phyloP scores from a whole-genome alignment of 2,888 invertebrate genomes.

The Athalia rosae region DNA sequence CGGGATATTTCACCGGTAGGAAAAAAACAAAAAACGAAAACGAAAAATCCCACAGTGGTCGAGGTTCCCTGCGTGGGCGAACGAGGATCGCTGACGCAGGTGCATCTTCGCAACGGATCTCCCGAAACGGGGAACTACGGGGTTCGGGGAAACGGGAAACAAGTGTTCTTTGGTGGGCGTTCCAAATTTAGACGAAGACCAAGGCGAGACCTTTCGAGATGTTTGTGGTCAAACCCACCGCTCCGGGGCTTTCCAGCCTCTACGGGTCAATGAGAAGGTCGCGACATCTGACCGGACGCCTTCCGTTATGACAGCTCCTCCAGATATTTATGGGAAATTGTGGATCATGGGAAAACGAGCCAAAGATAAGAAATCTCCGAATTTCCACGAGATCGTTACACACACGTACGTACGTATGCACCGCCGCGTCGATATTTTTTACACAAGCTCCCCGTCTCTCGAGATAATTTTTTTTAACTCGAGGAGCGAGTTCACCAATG shows the following conservation, averaged over 20 bases:
- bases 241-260: conserved; percentile 49
- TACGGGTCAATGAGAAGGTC: conserved; percentile 69
- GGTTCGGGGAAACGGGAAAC: conserved; percentile 48
- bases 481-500: too few relatives aligned
- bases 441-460: too few relatives aligned
- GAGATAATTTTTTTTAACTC: background rate
- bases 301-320: conserved; percentile 68
- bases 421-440: too few relatives aligned
- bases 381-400: conserved; percentile 31
- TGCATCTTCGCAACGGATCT: conserved; percentile 60
- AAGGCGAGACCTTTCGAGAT: conserved; percentile 58
- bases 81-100: conserved; percentile 59
- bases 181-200: conserved; percentile 63
- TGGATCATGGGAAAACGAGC: conserved; percentile 63
- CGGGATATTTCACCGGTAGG: conserved; percentile 3
- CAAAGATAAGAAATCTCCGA: conserved; percentile 38
- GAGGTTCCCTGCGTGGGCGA: conserved; percentile 58
- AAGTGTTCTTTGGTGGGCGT: conserved; percentile 63
- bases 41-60: conserved; percentile 54
- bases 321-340: conserved; percentile 66
- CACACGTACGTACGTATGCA: too few relatives aligned
- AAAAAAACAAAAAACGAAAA: too few relatives aligned
- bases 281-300: conserved; percentile 67
- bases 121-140: conserved; percentile 52
- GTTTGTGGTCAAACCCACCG: conserved; percentile 66